Evolutionary conservation across 2,797 vertebrate species (phyloP), one percentile per base, ranked within the genome.

Genomic region (Cossypha heuglini): DNA sequence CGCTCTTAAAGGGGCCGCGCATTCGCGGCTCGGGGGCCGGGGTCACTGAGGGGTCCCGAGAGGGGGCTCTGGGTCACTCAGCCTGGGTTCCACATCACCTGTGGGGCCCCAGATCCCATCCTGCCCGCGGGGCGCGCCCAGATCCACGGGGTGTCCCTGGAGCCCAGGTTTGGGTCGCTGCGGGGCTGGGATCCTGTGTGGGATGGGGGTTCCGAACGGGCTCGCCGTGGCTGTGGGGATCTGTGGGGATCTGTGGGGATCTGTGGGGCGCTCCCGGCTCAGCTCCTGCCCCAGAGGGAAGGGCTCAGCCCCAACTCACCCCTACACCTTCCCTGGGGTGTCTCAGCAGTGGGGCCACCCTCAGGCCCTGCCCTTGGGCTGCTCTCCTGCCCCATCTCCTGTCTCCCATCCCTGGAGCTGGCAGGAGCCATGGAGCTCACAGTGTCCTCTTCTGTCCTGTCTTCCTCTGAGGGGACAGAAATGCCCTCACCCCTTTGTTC

Each of bases 1-100:
- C 97, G 96, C 96, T 98, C 98, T 99, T 99, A 99, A 98, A 99
- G 98, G 94, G 97, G 95, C 97, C 97, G 90, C 69, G 52, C 88
- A 12, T 18, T 10, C 28, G 28, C 33, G 8, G 40, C 13, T 3
- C 26, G 28, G 49, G 16, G 49, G 28, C 28, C 24, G 59, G 31
- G 31, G 69, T 42, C 52, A 28, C 14, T 9, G 11, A 8, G 62
- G 38, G 40, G 26, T 10, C n/a, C 21, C 4, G n/a, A 11, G 38
- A 16, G 35, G 5, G 17, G 22, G 7, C 51, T 43, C 19, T 6
- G 2, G 17, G 29, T 16, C 71, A 10, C 19, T 15, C 38, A 1
- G 1, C 4, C 6, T 4, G 45, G 14, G 11, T 15, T 55, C 51
- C 40, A 7, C 20, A 5, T 14, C 63, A 2, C 8, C 10, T 5